These are phyloP conservation scores for Sebastes schlegelii DNA, from an alignment of 2,113 vertebrate genomes.

Conservation along the genomic window DNA sequence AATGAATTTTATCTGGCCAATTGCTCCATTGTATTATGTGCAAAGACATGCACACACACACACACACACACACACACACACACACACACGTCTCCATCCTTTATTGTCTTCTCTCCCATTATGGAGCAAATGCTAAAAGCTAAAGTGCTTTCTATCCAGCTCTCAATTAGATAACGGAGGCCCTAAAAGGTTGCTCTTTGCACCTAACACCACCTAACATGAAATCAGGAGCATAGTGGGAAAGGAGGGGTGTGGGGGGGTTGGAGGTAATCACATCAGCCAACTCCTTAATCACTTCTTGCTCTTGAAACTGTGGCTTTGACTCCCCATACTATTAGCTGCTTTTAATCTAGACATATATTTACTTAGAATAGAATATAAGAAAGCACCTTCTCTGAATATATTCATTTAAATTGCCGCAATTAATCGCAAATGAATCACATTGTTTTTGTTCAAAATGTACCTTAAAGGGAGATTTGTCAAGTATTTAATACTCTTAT, in stretches of 20 bases:
- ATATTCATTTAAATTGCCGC: not conserved
- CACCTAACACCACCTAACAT: constrained; percentile 48
- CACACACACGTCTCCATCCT: not conserved
- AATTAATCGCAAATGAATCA: too few species aligned
- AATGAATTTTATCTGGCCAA: not conserved
- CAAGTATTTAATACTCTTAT: too few species aligned
- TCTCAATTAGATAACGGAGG: constrained; percentile 61
- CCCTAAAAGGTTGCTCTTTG: constrained; percentile 58
- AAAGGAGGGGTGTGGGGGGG: constrained; percentile 5
- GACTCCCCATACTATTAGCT: not conserved
- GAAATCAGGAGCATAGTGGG: constrained; percentile 21
- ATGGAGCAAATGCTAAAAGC: constrained; percentile 59
- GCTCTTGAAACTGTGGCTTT: constrained; percentile 1
- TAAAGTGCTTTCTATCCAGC: constrained; percentile 63
- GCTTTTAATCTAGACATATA: constrained; percentile 7
- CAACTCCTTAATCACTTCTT: constrained; percentile 43
- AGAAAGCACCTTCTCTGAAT: not conserved
- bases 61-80: not conserved
- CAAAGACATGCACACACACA: constrained; percentile 1
- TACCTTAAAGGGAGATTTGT: too few species aligned
- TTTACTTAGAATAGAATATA: not conserved
- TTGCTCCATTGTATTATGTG: not conserved
- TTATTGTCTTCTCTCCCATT: constrained; percentile 43
- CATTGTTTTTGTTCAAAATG: too few species aligned
- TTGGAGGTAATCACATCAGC: constrained; percentile 45